Conservation (phyloP, 2,888 invertebrate species). For the Dascillus cervinus region DNA sequence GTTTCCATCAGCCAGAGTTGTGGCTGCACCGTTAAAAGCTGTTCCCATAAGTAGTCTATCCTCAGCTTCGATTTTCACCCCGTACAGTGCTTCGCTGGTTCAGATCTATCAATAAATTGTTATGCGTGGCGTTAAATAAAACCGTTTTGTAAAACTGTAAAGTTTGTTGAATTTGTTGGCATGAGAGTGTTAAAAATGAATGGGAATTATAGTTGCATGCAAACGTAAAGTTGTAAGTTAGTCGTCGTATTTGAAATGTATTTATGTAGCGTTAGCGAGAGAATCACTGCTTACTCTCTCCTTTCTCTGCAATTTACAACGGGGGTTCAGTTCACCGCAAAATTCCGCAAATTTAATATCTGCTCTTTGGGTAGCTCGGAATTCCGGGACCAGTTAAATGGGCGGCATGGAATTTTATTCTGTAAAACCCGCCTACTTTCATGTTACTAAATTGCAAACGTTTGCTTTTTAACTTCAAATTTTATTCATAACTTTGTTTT, state of each 20-base stretch:
- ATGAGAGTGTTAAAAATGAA: too few relatives aligned
- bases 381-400: conserved; percentile 23
- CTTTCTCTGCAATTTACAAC: conserved; percentile 22
- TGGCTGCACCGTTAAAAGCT: conserved; percentile 6
- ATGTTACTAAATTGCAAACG: conserved; percentile 3
- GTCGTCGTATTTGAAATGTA: too few relatives aligned
- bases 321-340: conserved; percentile 38
- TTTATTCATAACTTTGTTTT: too few relatives aligned
- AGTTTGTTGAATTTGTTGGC: too few relatives aligned
- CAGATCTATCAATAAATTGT: too few relatives aligned
- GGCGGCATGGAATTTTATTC: conserved; percentile 20
- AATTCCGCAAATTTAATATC: conserved; percentile 53
- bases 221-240: too few relatives aligned
- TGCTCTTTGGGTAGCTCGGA: conserved; percentile 26
- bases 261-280: conserved; percentile 3
- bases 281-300: conserved; percentile 13
- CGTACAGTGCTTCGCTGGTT: conserved; percentile 27
- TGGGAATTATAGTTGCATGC: too few relatives aligned
- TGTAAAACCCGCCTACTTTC: conserved; percentile 6
- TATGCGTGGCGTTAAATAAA: too few relatives aligned
- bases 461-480: conserved; percentile 1
- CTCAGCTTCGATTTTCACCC: conserved; percentile 25
- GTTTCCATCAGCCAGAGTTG: conserved; percentile 14
- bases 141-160: too few relatives aligned
- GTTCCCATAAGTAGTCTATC: conserved; percentile 7